Evolutionary conservation across 1,140 invertebrate genomes (phyloP).

Genomic region (Drosophila parabipectinata): DNA sequence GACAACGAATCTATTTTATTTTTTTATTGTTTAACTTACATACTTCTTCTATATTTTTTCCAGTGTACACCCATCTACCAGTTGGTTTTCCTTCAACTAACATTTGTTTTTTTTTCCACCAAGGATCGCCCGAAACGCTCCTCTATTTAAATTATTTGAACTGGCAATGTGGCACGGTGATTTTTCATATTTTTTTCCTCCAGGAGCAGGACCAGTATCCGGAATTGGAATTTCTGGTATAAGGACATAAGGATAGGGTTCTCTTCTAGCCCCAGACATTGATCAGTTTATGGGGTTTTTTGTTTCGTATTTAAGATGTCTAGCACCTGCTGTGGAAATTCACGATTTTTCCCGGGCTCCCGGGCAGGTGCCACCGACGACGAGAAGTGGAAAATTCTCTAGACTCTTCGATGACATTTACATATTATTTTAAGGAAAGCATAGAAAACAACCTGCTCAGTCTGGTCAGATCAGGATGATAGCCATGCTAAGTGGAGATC

Average conservation of each 20-base stretch:
- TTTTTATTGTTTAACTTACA: no score
- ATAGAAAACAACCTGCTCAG: slow-evolving; percentile 17
- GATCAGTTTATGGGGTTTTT: slow-evolving; percentile 30
- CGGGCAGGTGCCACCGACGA: slow-evolving; percentile 21
- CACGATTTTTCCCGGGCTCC: neutral
- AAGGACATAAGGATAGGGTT: neutral
- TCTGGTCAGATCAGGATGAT: neutral
- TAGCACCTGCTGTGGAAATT: slow-evolving; percentile 33
- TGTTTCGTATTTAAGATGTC: neutral
- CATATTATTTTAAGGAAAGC: slow-evolving; percentile 25
- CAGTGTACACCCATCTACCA: neutral
- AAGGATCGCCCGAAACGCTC: neutral
- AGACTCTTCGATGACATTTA: slow-evolving; percentile 27
- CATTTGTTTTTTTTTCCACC: slow-evolving; percentile 30
- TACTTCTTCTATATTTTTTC: neutral
- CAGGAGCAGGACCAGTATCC: neutral
- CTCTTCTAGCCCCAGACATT: slow-evolving; percentile 2
- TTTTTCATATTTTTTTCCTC: slow-evolving; percentile 55
- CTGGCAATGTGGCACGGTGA: slow-evolving; percentile 69
- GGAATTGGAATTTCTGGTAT: neutral
- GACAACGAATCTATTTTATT: no score
- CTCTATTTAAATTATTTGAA: slow-evolving; percentile 68
- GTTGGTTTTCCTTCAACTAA: slow-evolving; percentile 18
- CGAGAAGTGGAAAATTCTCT: neutral
- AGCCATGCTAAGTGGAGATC: slow-evolving; percentile 35